Evolutionary conservation across 1,140 invertebrate genomes (phyloP), one percentile per base, ranked within the genome.

Genomic region (Lordiphosa stackelbergi): DNA sequence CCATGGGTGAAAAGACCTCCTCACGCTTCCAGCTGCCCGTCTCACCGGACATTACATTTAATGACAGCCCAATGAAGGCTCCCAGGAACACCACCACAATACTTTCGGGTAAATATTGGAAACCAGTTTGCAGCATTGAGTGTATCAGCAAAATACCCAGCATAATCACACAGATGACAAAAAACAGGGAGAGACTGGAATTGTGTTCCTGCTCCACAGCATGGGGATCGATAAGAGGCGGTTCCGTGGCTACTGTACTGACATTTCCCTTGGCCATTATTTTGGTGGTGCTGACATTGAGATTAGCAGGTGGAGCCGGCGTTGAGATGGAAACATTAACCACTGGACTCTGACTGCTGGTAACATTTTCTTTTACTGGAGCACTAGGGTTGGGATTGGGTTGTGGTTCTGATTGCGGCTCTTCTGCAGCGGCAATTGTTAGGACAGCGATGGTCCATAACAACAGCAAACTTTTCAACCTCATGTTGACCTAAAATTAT

Each of bases 61-160:
- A 92, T 24, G 97, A 91, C 60, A 98, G 90, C 5, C 97, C 97
- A 83, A 98, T 97, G 0, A 97, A 89, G 37, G 94, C 96, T 56
- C 97, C 97, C 10, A 99, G 89, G 81, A 98, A 95, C 11, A 99
- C 96, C 69, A 99, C 96, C n/a, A 98, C 97, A 49, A 99, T 94
- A 88, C 96, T 97, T 88, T 99, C 98, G 0, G 98, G 98, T 11
- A 99, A 90, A 88, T 98, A 99, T 72, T 97, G 95, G 75, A 99
- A 97, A 84, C 97, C 95, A 2, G 95, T 98, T 87, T 97, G 94
- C 2, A 99, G 90, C 92, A 99, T 94, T 1, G 96, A 89, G 88
- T 99, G 98, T 66, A 98, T 98, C 10, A 99, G 88, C 31, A 99
- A 88, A 62, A 99, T 98, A 48, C 97, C 97, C 12, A 97, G 85